These are phyloP conservation scores for Tigriopus japonicus DNA, from an alignment of 1,140 invertebrate species.

Conservation along the genomic window DNA sequence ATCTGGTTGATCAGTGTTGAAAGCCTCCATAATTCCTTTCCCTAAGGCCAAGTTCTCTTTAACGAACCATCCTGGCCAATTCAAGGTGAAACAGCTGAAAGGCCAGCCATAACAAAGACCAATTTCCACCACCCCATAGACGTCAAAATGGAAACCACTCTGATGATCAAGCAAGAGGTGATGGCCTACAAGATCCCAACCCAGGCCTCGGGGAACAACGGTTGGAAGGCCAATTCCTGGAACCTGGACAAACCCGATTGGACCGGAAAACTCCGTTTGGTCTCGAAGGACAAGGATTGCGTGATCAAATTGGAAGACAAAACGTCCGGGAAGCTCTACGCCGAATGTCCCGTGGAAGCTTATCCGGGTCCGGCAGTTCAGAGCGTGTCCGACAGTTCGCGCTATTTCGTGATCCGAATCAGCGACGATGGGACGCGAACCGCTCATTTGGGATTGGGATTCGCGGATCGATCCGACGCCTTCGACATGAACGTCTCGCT, in stretches of 20 bases:
- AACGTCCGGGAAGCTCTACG: slow-evolving; percentile 4
- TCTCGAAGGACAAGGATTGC: not conserved
- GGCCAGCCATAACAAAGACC: too few species aligned
- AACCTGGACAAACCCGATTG: slow-evolving; percentile 13
- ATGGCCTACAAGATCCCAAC: not conserved
- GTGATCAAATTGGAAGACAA: slow-evolving; percentile 4
- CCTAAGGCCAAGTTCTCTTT: too few species aligned
- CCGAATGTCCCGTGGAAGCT: not conserved
- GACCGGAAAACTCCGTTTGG: slow-evolving; percentile 11
- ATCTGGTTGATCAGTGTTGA: too few species aligned
- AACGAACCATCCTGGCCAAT: too few species aligned
- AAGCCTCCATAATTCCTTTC: too few species aligned
- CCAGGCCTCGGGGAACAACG: not conserved
- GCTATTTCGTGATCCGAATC: slow-evolving; percentile 12
- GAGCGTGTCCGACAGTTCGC: slow-evolving; percentile 1
- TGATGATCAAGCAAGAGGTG: not conserved
- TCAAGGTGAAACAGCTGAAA: too few species aligned
- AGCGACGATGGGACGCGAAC: slow-evolving; percentile 12
- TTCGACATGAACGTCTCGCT: slow-evolving; percentile 43
- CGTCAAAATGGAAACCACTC: not conserved
- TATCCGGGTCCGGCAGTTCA: slow-evolving; percentile 11
- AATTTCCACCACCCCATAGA: not conserved
- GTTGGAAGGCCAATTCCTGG: slow-evolving; percentile 12
- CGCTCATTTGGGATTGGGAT: slow-evolving; percentile 38
- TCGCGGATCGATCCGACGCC: slow-evolving; percentile 38